These are phyloP conservation scores for Diplolepis rosae DNA, from an alignment of 2,888 invertebrate genomes.

Conservation along the genomic window DNA sequence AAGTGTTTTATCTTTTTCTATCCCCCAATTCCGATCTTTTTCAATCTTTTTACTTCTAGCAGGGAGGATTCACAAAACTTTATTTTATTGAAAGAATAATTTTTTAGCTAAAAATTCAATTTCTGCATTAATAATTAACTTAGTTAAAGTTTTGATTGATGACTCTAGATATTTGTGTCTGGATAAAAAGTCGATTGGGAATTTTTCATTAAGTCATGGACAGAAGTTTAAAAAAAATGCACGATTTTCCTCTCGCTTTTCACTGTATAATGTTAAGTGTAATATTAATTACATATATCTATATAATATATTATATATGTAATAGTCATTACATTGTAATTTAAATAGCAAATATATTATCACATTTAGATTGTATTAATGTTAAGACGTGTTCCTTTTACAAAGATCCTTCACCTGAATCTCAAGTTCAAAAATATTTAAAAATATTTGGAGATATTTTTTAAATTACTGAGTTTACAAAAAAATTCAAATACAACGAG, in stretches of 20 bases:
- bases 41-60: no score
- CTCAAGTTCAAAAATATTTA: conserved; percentile 29
- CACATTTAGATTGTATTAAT: conserved; percentile 74
- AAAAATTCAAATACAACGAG: no score
- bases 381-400: conserved; percentile 61
- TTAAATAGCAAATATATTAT: conserved; percentile 72
- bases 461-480: no score
- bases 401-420: conserved; percentile 36
- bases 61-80: neutral
- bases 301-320: conserved; percentile 48
- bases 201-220: neutral
- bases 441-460: no score
- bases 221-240: neutral
- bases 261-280: neutral
- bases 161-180: neutral
- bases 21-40: no score
- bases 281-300: conserved; percentile 22
- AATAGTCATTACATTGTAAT: conserved; percentile 58
- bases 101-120: neutral
- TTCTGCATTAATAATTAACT: no score
- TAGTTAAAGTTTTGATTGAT: neutral
- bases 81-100: neutral
- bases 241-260: neutral
- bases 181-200: neutral
- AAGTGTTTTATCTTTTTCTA: no score